phyloP scores from a whole-genome alignment of 2,797 vertebrate species.

The Sebastes melanostomus region DNA sequence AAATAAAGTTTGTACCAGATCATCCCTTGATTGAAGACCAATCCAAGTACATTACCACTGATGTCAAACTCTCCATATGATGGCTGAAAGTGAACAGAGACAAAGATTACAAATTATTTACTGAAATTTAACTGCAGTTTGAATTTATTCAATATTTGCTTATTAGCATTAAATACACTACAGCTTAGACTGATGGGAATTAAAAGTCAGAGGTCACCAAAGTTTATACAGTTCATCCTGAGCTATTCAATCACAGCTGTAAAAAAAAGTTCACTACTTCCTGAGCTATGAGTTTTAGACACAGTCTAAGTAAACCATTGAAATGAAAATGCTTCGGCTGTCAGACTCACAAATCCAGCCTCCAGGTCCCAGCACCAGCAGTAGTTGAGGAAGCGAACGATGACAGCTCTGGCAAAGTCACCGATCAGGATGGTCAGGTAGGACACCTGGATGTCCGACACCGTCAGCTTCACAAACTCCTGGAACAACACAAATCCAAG shows the following conservation, averaged over 20 bases:
- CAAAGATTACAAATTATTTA: rapidly evolving
- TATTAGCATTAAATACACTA: too few species aligned
- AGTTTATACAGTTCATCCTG: background rate
- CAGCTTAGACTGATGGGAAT: too few species aligned
- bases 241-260: background rate
- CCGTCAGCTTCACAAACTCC: slow-evolving; percentile 96
- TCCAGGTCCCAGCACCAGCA: slow-evolving; percentile 99
- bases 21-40: slow-evolving; percentile 99
- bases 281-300: too few species aligned
- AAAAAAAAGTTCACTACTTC: background rate
- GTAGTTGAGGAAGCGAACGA: slow-evolving; percentile 97
- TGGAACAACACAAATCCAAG: slow-evolving; percentile 50
- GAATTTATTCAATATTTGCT: background rate
- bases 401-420: slow-evolving; percentile 94
- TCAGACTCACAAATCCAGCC: slow-evolving; percentile 92
- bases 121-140: background rate
- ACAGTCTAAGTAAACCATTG: background rate
- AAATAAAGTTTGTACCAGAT: slow-evolving; percentile 87
- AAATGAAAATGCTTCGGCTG: background rate
- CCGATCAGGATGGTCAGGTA: slow-evolving; percentile 96
- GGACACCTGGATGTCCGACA: slow-evolving; percentile 96
- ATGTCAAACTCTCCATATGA: slow-evolving; percentile 99
- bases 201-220: too few species aligned
- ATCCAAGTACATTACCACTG: slow-evolving; percentile 95
- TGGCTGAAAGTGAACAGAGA: slow-evolving; percentile 80